Evolutionary conservation across 1,140 invertebrate species (phyloP).

Genomic region (Rhyacophila brunnea): DNA sequence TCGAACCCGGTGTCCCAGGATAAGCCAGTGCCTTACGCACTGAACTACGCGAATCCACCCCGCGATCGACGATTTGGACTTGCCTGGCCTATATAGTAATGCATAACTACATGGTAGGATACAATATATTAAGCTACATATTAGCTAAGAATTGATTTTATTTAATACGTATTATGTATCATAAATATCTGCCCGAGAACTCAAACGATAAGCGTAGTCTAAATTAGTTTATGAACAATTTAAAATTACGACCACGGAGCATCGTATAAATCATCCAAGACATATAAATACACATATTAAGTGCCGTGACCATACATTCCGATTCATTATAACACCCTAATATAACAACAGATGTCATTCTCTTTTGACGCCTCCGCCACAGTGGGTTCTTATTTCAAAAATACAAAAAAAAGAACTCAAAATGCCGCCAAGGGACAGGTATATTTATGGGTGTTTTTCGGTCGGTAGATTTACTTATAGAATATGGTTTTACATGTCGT

Average conservation of each 20-base stretch:
- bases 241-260: conserved; percentile 26
- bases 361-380: conserved; percentile 35
- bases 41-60: too few relatives aligned
- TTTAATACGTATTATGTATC: too few relatives aligned
- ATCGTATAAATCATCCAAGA: conserved; percentile 31
- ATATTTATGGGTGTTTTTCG: conserved; percentile 34
- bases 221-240: conserved; percentile 21
- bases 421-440: conserved; percentile 35
- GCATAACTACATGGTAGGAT: too few relatives aligned
- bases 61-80: too few relatives aligned
- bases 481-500: conserved; percentile 8
- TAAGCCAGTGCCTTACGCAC: too few relatives aligned
- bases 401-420: conserved; percentile 23
- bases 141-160: too few relatives aligned
- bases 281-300: conserved; percentile 36
- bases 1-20: too few relatives aligned
- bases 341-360: conserved; percentile 37
- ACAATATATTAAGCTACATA: too few relatives aligned
- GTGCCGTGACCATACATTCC: conserved; percentile 29
- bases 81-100: too few relatives aligned
- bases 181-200: too few relatives aligned
- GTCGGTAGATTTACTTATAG: conserved; percentile 20
- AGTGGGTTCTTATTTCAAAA: conserved; percentile 25
- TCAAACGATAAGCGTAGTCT: background rate
- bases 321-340: conserved; percentile 33